phyloP scores from a whole-genome alignment of 1,140 invertebrate species.

The Watersipora subatra region DNA sequence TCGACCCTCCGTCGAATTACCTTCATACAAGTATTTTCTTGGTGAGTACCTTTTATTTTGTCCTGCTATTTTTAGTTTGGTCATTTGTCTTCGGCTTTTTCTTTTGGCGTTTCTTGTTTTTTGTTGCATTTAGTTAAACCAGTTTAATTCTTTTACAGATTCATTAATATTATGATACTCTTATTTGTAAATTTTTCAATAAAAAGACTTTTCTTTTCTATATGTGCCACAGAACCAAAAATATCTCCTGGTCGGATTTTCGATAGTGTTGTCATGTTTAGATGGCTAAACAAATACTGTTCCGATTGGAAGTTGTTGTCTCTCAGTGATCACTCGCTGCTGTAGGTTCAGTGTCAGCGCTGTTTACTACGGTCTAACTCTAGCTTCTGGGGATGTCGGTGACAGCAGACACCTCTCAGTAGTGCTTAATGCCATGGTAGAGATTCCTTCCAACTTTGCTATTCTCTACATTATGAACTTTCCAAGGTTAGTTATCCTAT shows the following conservation, averaged over 20 bases:
- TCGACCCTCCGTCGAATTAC: constrained; percentile 1
- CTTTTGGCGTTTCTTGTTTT: too few species aligned
- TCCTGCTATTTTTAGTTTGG: too few species aligned
- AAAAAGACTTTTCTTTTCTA: too few species aligned
- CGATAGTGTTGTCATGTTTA: too few species aligned
- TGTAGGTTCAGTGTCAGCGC: constrained; percentile 52
- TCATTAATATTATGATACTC: too few species aligned
- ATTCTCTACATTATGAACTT: constrained; percentile 9
- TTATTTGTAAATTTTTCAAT: too few species aligned
- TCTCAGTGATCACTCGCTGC: neutral
- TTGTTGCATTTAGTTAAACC: constrained; percentile 5
- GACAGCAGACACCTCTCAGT: constrained; percentile 18
- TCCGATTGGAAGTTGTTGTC: constrained; percentile 2
- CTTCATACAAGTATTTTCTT: constrained; percentile 8
- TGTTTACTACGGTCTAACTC: constrained; percentile 50
- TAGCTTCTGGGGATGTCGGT: constrained; percentile 13
- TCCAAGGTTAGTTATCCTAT: neutral
- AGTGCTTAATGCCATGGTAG: constrained; percentile 48
- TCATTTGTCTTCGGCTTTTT: too few species aligned
- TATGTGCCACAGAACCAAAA: too few species aligned
- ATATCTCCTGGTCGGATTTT: too few species aligned
- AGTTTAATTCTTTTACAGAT: too few species aligned
- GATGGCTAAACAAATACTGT: too few species aligned
- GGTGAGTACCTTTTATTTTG: too few species aligned
- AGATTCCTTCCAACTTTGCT: constrained; percentile 53